A percentile compares a stretch with the other conserved stretches of the same genome.
These are phyloP conservation scores for Lithobates pipiens DNA, from an alignment of 2,797 vertebrate species.

Conservation along the genomic window DNA sequence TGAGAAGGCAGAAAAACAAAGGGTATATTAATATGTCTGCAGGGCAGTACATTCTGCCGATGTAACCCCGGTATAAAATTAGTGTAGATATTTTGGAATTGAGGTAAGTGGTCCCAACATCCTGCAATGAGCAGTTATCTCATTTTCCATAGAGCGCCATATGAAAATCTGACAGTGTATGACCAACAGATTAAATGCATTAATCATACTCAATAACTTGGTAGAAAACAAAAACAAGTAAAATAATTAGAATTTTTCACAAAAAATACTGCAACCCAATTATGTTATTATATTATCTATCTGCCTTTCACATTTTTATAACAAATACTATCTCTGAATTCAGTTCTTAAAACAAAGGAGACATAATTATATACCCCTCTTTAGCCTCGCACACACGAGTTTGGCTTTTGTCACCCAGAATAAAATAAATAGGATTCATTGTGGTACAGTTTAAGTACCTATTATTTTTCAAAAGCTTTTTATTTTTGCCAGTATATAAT, in stretches of 20 bases:
- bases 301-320: neutral
- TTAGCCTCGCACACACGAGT: neutral
- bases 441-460: conserved; percentile 7
- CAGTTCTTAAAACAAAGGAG: neutral
- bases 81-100: no score
- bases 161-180: neutral
- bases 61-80: no score
- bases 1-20: no score
- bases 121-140: neutral
- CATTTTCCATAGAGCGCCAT: no score
- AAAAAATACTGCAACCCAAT: neutral
- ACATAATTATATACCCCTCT: neutral
- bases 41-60: no score
- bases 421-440: neutral
- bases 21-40: no score
- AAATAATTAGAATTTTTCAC: neutral
- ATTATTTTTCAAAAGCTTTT: conserved; percentile 49
- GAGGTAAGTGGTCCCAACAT: neutral
- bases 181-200: neutral
- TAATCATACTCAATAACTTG: neutral
- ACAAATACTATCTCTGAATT: neutral
- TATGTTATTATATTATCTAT: neutral
- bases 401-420: neutral
- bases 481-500: conserved; percentile 52
- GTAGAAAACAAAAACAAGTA: neutral